Conservation (phyloP, 35 echinoderm and acorn worm species). For the Anneissia japonica region DNA sequence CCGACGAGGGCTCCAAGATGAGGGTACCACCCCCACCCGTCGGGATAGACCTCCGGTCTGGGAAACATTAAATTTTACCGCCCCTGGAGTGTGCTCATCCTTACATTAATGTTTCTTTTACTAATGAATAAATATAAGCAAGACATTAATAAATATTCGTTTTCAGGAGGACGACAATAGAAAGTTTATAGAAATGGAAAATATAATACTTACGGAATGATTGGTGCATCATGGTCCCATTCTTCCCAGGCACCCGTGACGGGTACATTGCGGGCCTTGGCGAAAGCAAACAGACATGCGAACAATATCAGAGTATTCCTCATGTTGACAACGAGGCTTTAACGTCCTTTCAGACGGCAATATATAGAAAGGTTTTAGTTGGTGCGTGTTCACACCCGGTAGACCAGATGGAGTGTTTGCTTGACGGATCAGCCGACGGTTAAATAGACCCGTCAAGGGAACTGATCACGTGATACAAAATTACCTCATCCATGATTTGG, state of each 20-base stretch:
- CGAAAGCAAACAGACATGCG: neutral
- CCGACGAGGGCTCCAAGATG: too few species aligned
- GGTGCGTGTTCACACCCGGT: neutral
- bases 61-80: too few species aligned
- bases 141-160: too few species aligned
- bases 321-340: too few species aligned
- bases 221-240: neutral
- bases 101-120: too few species aligned
- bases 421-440: neutral
- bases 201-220: neutral
- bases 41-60: too few species aligned
- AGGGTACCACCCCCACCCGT: too few species aligned
- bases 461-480: neutral
- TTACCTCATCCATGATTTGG: neutral
- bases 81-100: too few species aligned
- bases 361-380: neutral
- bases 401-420: neutral
- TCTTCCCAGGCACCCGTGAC: neutral
- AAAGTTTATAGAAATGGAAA: too few species aligned
- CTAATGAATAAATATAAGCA: too few species aligned
- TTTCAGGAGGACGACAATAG: too few species aligned
- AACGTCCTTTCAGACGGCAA: neutral
- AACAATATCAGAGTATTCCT: neutral
- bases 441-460: neutral
- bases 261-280: neutral